Conservation (phyloP, 2,113 vertebrate species). For the Martes martes region DNA sequence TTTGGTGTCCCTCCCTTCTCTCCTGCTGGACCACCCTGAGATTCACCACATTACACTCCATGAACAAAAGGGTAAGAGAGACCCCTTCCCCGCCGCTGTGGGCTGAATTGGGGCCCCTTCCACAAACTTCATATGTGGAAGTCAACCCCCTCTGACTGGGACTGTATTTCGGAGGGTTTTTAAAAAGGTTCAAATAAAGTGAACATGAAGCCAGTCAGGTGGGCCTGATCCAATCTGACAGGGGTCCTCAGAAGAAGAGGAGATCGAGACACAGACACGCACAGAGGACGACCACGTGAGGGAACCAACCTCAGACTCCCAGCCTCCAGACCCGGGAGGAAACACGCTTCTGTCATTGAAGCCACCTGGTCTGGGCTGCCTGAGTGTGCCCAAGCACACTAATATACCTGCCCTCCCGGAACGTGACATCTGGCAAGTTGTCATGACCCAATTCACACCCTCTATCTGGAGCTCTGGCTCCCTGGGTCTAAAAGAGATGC, state of each 20-base stretch:
- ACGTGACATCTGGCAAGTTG: neutral
- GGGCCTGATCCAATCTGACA: no score
- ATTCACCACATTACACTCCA: fast-evolving
- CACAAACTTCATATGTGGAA: neutral
- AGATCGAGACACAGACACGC: fast-evolving
- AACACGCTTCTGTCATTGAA: fast-evolving
- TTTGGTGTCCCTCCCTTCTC: fast-evolving
- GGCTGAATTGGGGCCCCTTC: neutral
- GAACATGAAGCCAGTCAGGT: neutral
- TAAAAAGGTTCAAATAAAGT: neutral
- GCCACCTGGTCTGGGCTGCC: fast-evolving
- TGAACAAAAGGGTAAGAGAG: neutral
- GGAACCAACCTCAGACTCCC: neutral
- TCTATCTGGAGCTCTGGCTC: neutral
- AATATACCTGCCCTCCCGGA: neutral
- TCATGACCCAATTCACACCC: neutral
- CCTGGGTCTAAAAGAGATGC: neutral
- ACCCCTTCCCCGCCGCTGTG: neutral
- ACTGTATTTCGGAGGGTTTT: neutral
- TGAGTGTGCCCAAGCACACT: neutral
- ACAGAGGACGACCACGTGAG: no score
- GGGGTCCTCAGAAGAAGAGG: neutral
- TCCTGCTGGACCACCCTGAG: neutral
- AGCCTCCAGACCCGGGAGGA: neutral
- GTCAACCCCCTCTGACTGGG: neutral